Evolutionary conservation across 2,113 vertebrate genomes (phyloP), one percentile per base, ranked within the genome.

Genomic region (Peromyscus californicus): DNA sequence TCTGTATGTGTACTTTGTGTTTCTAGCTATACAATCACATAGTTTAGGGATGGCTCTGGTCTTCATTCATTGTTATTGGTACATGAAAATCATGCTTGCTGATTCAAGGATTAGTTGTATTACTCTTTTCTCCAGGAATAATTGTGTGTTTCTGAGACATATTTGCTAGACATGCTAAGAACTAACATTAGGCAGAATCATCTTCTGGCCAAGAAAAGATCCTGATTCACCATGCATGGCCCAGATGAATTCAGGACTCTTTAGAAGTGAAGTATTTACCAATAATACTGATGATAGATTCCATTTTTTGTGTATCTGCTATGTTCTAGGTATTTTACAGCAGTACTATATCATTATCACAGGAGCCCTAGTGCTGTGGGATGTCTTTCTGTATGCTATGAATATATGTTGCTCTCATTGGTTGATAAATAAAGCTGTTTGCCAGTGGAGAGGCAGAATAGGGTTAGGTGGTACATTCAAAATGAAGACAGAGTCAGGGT

Each of bases 161-260:
- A 94, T 93, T 51, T 89, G 26, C 89, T 31, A 97, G 61, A 87
- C n/a, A 87, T 63, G 33, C n/a, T 89, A 85, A 91, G 48, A 94
- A 19, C 51, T 85, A 89, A 78, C 11, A 83, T 85, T 91, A 93
- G 12, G 4, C 45, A 96, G 22, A 76, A 93, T 76, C 22, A 93
- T 54, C 16, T 92, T 21, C 72, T 89, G 67, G 54, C 75, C 16
- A 94, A 63, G 0, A 95, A 95, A 51, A 94, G 11, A 89, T 33
- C 36, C 74, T 59, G 8, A 93, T 76, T 13, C 19, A 95, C 48
- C 39, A 91, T 24, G 7, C 4, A 91, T 85, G 21, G 19, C 29
- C 36, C 45, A 92, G 76, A 59, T 79, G 57, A 95, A 95, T 79
- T 57, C 36, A 96, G 6, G 10, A 48, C 13, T 75, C 63, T 57